Base-by-base conservation (phyloP, 1,140 invertebrate species). In the Pararge aegeria region DNA sequence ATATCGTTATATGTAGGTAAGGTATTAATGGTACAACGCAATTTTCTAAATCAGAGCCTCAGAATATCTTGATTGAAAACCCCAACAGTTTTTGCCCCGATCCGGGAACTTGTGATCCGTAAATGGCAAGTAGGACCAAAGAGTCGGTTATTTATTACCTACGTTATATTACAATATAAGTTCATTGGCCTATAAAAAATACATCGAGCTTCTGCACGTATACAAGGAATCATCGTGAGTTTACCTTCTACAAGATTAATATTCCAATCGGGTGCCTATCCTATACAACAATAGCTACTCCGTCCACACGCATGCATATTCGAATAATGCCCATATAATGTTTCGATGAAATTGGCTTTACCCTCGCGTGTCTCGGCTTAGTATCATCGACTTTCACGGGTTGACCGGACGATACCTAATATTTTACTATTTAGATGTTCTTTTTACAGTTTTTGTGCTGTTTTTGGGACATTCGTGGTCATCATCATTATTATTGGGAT, bases 241-340 rank as follows among this genome's bases (percentile, higher is more conserved):
- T 73, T 66, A 64, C 70, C 74, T 73, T 78, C 64, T 56, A 78
- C 61, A 70, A 81, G 82, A 87, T 89, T 87, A 89, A 87, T 89
- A 89, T 89, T 86, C 86, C 54, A 66, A 64, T 70, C 80, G 78
- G 63, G 83, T 77, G 74, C 68, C 75, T 64, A 75, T 68, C 63
- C 72, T 60, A 77, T 79, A 78, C 71, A 80, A 88, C 81, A 82
- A 81, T 86, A 75, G 77, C n/a, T n/a, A n/a, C n/a, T n/a, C n/a
- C 61, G 74, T 70, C 66, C 75, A 76, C 79, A 79, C 79, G 80
- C 82, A 80, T 85, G 86, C 83, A 83, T 87, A 86, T 87, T 82
- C 76, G 78, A 83, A 83, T 86, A 89, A 89, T 87, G 75, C 75
- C 86, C 83, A 83, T 87, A 86, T 83, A 84, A 85, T 85, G 86